These are phyloP conservation scores for Cephalopachus bancanus DNA, from an alignment of 2,797 vertebrate species.

Conservation along the genomic window DNA sequence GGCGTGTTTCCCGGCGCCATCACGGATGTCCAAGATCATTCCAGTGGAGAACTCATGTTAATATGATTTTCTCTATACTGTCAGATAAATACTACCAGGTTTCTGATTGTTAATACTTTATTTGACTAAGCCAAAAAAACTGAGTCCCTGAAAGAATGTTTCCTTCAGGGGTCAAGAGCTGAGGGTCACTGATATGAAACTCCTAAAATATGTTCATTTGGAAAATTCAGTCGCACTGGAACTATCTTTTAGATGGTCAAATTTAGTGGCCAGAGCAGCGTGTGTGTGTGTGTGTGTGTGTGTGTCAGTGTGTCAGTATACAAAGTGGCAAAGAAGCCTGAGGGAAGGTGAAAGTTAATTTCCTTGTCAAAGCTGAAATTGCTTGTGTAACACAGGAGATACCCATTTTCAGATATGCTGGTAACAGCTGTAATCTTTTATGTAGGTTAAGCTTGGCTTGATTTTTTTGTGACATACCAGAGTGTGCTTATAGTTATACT, in stretches of 20 bases:
- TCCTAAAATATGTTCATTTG: slow-evolving; percentile 66
- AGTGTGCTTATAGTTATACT: not conserved
- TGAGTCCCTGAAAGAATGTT: slow-evolving; percentile 81
- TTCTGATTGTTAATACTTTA: slow-evolving; percentile 74
- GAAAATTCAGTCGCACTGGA: slow-evolving; percentile 76
- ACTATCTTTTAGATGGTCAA: not conserved
- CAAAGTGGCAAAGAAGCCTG: slow-evolving; percentile 29
- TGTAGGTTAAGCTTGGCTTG: slow-evolving; percentile 46
- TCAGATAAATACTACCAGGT: slow-evolving; percentile 86
- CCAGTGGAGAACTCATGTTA: slow-evolving; percentile 84
- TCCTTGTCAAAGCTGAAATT: slow-evolving; percentile 39
- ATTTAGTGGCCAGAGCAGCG: not conserved
- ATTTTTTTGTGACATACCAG: not conserved
- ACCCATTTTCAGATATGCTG: not conserved
- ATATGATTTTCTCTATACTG: slow-evolving; percentile 83
- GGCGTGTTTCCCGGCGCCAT: slow-evolving; percentile 63
- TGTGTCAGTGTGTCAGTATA: not conserved
- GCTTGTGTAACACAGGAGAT: not conserved
- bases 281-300: not conserved
- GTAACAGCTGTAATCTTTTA: slow-evolving; percentile 17
- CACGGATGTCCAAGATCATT: slow-evolving; percentile 65
- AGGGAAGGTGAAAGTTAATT: slow-evolving; percentile 38
- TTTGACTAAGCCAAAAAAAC: slow-evolving; percentile 81
- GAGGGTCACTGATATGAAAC: slow-evolving; percentile 79
- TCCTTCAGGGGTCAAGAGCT: slow-evolving; percentile 79